Percentiles rank a stretch among this genome's conserved stretches.
phyloP scores from a whole-genome alignment of 2,113 vertebrate species.

The Arenaria interpres region DNA sequence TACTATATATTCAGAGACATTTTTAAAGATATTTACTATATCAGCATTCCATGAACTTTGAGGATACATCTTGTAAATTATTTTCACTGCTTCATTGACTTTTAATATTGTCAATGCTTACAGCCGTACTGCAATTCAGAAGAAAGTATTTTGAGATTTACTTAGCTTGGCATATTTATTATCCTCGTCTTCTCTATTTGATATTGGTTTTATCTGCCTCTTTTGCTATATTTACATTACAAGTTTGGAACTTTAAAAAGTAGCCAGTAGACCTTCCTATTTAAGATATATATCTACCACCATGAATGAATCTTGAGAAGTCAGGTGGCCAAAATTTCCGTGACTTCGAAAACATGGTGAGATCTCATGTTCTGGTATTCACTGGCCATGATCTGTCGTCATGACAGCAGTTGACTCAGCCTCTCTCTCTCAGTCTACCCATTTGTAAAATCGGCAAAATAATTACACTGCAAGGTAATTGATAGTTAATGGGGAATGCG shows the following conservation, averaged over 20 bases:
- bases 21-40: conserved; percentile 52
- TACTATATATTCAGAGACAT: conserved; percentile 29
- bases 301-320: neutral
- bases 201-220: neutral
- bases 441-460: neutral
- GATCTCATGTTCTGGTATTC: neutral
- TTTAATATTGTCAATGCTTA: conserved; percentile 29
- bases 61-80: conserved; percentile 28
- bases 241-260: neutral
- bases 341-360: neutral
- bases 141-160: neutral
- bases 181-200: neutral
- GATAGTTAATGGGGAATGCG: neutral
- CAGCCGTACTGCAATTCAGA: neutral
- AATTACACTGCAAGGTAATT: neutral
- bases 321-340: neutral
- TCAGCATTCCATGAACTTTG: conserved; percentile 19
- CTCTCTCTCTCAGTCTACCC: neutral
- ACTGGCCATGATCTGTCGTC: neutral
- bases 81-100: conserved; percentile 17
- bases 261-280: neutral
- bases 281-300: neutral
- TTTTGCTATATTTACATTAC: neutral
- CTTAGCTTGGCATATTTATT: neutral
- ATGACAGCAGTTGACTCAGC: neutral